These are phyloP conservation scores for Perca flavescens DNA, from an alignment of 2,113 vertebrate species.

Conservation along the genomic window DNA sequence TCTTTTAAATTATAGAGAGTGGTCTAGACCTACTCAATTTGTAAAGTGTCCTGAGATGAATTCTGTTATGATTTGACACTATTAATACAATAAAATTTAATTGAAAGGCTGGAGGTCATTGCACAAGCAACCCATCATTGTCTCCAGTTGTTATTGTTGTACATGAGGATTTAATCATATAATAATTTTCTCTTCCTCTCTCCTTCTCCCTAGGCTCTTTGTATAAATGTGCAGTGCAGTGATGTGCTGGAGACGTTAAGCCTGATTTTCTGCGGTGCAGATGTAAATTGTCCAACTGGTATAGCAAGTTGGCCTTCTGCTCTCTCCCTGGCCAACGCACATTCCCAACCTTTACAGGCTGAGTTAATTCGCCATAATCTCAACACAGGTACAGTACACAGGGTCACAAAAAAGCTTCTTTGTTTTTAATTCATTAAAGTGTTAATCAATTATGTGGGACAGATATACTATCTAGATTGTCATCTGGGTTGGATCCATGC, in stretches of 20 bases:
- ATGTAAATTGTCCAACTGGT: constrained; percentile 88
- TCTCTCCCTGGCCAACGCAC: constrained; percentile 85
- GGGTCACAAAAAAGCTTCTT: neutral
- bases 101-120: neutral
- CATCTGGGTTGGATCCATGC: neutral
- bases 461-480: neutral
- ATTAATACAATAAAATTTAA: too few species aligned
- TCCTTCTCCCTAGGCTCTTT: constrained; percentile 86
- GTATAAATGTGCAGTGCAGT: constrained; percentile 90
- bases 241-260: constrained; percentile 94
- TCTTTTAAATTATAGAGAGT: too few species aligned
- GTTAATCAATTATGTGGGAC: neutral
- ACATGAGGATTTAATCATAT: neutral
- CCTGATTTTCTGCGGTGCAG: constrained; percentile 94
- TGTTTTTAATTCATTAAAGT: neutral
- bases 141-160: neutral
- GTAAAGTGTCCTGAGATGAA: too few species aligned
- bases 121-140: neutral
- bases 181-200: neutral
- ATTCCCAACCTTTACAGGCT: constrained; percentile 90
- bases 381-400: constrained; percentile 85
- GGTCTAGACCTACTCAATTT: too few species aligned
- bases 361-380: constrained; percentile 92
- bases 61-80: too few species aligned
- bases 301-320: constrained; percentile 84